A percentile compares a stretch with the other conserved stretches of the same genome.
These are phyloP conservation scores for Drosophila leonis DNA, from an alignment of 2,888 invertebrate species.

Conservation along the genomic window DNA sequence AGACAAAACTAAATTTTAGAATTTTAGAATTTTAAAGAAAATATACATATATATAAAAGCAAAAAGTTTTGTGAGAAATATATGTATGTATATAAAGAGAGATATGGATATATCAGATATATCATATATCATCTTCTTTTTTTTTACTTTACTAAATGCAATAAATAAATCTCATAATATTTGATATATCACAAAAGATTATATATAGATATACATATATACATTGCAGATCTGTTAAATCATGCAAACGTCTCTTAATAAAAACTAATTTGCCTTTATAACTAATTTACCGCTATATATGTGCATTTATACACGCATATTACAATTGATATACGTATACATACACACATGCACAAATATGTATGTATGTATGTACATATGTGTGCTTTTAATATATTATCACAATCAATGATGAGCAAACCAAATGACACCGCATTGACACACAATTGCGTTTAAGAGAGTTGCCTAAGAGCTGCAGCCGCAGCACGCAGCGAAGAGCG, in stretches of 20 bases:
- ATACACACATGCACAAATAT: neutral
- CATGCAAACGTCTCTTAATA: neutral
- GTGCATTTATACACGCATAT: neutral
- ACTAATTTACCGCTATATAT: neutral
- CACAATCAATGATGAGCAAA: slow-evolving; percentile 49
- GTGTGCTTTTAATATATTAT: slow-evolving; percentile 20
- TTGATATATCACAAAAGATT: neutral
- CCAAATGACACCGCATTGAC: slow-evolving; percentile 41
- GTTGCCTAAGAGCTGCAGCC: slow-evolving; percentile 21
- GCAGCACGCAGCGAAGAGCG: slow-evolving; percentile 23
- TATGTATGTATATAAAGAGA: no score
- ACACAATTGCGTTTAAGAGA: slow-evolving; percentile 32
- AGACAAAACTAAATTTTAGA: no score
- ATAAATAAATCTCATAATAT: neutral
- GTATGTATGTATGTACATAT: neutral
- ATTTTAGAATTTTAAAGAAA: neutral
- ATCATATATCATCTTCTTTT: no score
- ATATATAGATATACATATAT: neutral
- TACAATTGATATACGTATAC: slow-evolving; percentile 5
- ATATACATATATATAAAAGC: neutral
- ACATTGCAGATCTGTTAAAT: neutral
- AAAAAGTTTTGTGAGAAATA: neutral
- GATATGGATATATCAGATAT: neutral
- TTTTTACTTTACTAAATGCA: neutral
- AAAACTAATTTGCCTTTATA: neutral